These are phyloP conservation scores for Redunca redunca DNA, from an alignment of 2,113 vertebrate genomes.

Conservation along the genomic window DNA sequence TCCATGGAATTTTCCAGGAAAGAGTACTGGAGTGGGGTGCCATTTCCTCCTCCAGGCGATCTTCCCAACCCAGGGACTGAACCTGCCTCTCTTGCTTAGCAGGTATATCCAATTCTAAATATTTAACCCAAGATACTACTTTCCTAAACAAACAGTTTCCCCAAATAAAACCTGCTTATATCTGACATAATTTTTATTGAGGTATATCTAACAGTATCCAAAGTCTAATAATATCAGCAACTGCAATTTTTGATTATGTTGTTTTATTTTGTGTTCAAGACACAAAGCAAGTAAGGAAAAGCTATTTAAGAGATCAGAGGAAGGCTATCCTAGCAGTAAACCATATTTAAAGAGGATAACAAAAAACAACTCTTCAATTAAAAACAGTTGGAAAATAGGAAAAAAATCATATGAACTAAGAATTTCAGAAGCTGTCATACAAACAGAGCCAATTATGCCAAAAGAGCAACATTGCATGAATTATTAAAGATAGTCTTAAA, in stretches of 20 bases:
- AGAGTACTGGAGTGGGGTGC: not conserved
- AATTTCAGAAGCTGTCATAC: not conserved
- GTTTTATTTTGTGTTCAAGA: not conserved
- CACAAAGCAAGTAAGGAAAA: not conserved
- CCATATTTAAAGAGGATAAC: not conserved
- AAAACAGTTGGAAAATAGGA: not conserved
- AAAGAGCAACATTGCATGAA: not conserved
- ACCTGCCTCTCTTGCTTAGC: not conserved
- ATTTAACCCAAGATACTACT: not conserved
- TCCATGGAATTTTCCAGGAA: not conserved
- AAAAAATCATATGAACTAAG: not conserved
- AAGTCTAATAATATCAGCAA: not conserved
- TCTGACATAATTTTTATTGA: not conserved
- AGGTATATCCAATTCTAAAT: not conserved
- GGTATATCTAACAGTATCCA: not conserved
- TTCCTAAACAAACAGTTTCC: not conserved
- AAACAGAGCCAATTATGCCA: not conserved
- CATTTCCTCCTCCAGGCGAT: not conserved
- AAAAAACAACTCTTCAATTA: not conserved
- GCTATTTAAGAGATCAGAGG: not conserved
- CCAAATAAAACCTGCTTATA: not conserved
- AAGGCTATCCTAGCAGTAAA: not conserved
- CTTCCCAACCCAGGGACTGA: not conserved
- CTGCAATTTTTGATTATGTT: not conserved
- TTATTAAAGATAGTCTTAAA: not conserved